Evolutionary conservation across 2,113 vertebrate species (phyloP).

Genomic region (Malurus cyaneus): DNA sequence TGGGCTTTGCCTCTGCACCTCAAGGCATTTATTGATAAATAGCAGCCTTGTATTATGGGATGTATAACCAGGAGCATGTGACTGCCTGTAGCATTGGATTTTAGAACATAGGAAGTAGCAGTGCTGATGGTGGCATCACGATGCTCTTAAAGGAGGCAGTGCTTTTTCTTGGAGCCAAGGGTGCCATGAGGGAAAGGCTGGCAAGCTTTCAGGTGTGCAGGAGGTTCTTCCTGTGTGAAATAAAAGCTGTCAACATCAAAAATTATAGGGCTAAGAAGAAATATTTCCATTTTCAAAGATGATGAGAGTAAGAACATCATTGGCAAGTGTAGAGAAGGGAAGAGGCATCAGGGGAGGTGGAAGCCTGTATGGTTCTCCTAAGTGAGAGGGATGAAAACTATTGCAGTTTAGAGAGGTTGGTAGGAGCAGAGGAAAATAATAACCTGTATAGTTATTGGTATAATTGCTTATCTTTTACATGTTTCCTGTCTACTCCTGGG

Average conservation of each 20-base stretch:
- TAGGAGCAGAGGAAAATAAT: background rate
- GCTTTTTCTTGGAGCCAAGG: background rate
- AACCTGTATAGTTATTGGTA: background rate
- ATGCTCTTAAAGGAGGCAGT: background rate
- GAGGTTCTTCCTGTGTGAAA: background rate
- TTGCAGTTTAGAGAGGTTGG: background rate
- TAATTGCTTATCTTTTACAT: background rate
- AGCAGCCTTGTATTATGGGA: slow-evolving; percentile 37
- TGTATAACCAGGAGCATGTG: slow-evolving; percentile 27
- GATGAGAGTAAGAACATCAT: background rate
- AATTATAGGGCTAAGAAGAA: background rate
- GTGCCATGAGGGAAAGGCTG: background rate
- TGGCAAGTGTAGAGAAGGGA: background rate
- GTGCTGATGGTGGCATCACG: accelerated
- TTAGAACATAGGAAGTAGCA: background rate
- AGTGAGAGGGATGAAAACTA: background rate
- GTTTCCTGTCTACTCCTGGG: background rate
- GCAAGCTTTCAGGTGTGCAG: background rate
- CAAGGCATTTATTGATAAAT: slow-evolving; percentile 59
- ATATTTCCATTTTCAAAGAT: background rate
- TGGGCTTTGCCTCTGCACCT: slow-evolving; percentile 1
- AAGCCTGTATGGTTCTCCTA: background rate
- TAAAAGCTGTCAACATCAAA: background rate
- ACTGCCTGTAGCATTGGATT: background rate
- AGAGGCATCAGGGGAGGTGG: background rate